These are phyloP conservation scores for Typhlichthys subterraneus DNA, from an alignment of 2,797 vertebrate genomes.

Conservation along the genomic window DNA sequence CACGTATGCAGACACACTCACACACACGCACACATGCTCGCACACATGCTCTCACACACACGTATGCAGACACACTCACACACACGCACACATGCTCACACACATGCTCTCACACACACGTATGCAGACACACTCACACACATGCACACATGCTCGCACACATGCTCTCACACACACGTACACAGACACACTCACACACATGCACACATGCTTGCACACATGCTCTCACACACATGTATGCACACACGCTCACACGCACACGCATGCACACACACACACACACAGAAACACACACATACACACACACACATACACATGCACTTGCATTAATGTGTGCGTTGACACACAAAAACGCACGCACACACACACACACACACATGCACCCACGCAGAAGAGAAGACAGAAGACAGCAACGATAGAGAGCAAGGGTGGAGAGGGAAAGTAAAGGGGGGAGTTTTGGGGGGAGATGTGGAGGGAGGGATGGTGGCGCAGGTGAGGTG, in stretches of 20 bases:
- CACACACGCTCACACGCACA: not conserved
- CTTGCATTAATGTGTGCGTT: too few relatives aligned
- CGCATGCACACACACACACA: not conserved
- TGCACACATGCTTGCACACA: not conserved
- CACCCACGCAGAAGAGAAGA: too few relatives aligned
- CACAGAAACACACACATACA: not conserved
- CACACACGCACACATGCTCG: constrained; percentile 3
- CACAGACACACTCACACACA: not conserved
- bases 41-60: not conserved
- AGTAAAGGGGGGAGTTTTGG: too few relatives aligned
- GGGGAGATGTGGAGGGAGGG: not conserved
- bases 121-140: not conserved
- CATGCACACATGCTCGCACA: not conserved
- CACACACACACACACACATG: too few relatives aligned
- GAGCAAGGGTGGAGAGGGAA: too few relatives aligned
- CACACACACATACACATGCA: constrained; percentile 20
- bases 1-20: constrained; percentile 12
- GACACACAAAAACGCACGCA: too few relatives aligned
- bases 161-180: too few relatives aligned
- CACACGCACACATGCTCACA: constrained; percentile 1
- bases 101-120: not conserved
- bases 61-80: constrained; percentile 15
- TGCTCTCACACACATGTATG: constrained; percentile 6
- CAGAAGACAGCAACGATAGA: too few relatives aligned
- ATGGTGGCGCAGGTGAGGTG: constrained; percentile 5